Percentiles rank a stretch among this genome's conserved stretches.
phyloP scores from a whole-genome alignment of 2,797 vertebrate genomes.

The Ctenopoma kingsleyae region DNA sequence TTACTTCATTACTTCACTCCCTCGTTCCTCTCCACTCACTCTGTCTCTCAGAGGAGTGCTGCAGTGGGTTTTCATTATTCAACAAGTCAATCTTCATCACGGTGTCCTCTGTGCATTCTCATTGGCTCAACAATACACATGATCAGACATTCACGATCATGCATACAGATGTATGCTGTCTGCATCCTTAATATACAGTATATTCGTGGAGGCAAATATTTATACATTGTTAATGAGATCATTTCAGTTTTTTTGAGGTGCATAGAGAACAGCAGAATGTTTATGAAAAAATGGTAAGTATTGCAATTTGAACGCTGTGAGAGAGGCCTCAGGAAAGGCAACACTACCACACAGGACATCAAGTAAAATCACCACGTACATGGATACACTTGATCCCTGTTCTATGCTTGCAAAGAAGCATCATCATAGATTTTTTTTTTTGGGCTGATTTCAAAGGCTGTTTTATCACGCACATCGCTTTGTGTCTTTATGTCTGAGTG shows the following conservation, averaged over 20 bases:
- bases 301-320: not conserved
- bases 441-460: conserved; percentile 30
- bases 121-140: conserved; percentile 43
- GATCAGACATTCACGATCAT: conserved; percentile 23
- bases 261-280: not conserved
- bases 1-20: conserved; percentile 69
- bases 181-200: conserved; percentile 4
- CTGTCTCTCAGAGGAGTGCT: conserved; percentile 67
- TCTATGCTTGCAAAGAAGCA: conserved; percentile 24
- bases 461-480: conserved; percentile 30
- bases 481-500: conserved; percentile 1
- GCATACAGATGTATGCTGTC: conserved; percentile 35
- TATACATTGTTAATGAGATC: not conserved
- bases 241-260: conserved; percentile 3
- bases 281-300: not conserved
- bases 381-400: conserved; percentile 28
- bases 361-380: conserved; percentile 32
- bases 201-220: not conserved
- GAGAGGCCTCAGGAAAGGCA: conserved; percentile 37
- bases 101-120: conserved; percentile 58
- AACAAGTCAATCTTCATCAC: conserved; percentile 81
- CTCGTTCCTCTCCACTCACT: conserved; percentile 52
- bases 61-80: conserved; percentile 80
- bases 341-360: conserved; percentile 48
- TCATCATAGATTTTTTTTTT: conserved; percentile 29